Percentiles rank a stretch among this genome's conserved stretches.
Conservation (phyloP, 1,140 invertebrate genomes). For the Portunus trituberculatus region DNA sequence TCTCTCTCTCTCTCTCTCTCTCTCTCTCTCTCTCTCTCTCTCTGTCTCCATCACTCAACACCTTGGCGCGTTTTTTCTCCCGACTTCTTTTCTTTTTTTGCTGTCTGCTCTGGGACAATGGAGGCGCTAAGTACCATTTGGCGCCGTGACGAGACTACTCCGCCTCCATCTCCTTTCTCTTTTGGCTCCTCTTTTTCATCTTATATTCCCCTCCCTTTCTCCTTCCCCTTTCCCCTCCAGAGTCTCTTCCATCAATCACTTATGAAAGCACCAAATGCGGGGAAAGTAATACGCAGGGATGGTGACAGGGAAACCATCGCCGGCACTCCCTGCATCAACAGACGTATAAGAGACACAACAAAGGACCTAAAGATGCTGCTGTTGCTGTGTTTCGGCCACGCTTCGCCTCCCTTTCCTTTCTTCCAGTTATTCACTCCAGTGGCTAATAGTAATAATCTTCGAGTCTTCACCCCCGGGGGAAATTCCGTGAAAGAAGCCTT, state of each 20-base stretch:
- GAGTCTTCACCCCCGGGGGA: neutral
- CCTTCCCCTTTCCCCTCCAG: neutral
- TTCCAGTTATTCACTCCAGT: neutral
- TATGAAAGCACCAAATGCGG: neutral
- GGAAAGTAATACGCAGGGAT: neutral
- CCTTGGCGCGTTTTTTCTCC: neutral
- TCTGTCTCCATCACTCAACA: no score
- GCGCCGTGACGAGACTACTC: neutral
- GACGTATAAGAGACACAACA: neutral
- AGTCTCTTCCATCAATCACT: neutral
- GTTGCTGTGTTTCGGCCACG: neutral
- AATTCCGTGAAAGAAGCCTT: neutral
- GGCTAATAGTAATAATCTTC: slow-evolving; percentile 17
- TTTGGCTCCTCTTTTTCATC: no score
- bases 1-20: no score
- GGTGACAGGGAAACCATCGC: neutral
- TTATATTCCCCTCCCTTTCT: neutral
- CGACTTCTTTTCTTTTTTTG: no score
- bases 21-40: no score
- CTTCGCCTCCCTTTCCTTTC: neutral
- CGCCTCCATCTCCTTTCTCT: neutral
- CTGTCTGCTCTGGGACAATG: neutral
- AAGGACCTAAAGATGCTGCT: neutral
- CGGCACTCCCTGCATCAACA: neutral
- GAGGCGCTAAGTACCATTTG: neutral